phyloP scores from a whole-genome alignment of 2,888 invertebrate species.

The Sarcophaga variegata region DNA sequence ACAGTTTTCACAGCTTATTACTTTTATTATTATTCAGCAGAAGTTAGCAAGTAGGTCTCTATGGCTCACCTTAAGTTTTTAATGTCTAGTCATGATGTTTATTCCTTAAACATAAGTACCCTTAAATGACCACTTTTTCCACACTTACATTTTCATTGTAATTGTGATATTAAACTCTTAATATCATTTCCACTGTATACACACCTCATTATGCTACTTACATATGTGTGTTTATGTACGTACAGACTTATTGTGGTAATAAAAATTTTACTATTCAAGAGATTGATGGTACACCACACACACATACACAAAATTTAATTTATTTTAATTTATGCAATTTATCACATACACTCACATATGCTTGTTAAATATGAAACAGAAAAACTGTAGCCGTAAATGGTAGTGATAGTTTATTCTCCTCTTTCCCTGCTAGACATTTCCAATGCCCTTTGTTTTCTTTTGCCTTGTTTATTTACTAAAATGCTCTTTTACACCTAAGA shows the following conservation, averaged over 20 bases:
- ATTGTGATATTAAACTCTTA: not conserved
- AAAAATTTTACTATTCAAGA: not conserved
- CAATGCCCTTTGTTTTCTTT: not conserved
- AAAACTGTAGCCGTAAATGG: not conserved
- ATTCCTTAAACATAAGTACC: not conserved
- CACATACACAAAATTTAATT: not conserved
- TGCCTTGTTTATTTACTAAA: not conserved
- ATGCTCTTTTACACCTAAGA: not conserved
- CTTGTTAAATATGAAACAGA: not conserved
- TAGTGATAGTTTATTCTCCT: slow-evolving; percentile 6
- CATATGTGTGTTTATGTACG: not conserved
- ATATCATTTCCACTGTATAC: not conserved
- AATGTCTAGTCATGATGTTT: too few species aligned
- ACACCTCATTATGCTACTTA: not conserved
- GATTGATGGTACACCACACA: not conserved
- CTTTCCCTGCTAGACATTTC: not conserved
- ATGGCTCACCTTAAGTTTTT: too few species aligned
- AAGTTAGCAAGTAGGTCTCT: too few species aligned
- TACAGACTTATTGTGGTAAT: not conserved
- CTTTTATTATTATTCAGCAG: too few species aligned
- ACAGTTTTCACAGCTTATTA: too few species aligned
- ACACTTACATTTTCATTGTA: not conserved
- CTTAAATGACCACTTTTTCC: not conserved
- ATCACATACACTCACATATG: not conserved
- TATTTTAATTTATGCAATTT: slow-evolving; percentile 30